phyloP scores from a whole-genome alignment of 2,797 vertebrate species.

The Leuciscus waleckii region DNA sequence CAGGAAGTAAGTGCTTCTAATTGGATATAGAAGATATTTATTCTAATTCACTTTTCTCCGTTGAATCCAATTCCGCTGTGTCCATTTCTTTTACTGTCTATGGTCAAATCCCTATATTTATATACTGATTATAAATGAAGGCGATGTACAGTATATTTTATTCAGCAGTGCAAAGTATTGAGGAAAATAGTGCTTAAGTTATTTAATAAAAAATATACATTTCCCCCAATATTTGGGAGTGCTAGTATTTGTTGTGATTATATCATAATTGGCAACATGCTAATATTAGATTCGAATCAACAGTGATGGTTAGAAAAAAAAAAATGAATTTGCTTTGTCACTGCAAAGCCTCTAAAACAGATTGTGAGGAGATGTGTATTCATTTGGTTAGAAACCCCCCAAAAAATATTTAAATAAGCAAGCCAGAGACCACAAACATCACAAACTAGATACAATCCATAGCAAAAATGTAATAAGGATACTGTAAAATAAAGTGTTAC shows the following conservation, averaged over 20 bases:
- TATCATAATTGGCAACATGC: background rate
- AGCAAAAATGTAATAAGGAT: background rate
- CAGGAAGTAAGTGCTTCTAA: too few species aligned
- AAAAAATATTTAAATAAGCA: background rate
- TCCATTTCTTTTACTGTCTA: too few species aligned
- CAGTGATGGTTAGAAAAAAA: background rate
- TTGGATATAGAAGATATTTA: too few species aligned
- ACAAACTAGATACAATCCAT: background rate
- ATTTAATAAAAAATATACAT: background rate
- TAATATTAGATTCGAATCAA: background rate
- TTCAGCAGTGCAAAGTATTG: background rate
- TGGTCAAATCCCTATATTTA: background rate
- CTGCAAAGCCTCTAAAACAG: background rate
- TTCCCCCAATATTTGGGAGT: too few species aligned
- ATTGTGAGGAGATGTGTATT: background rate
- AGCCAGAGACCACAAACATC: background rate
- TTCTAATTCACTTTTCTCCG: too few species aligned
- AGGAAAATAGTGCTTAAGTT: background rate
- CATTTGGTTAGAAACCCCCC: background rate
- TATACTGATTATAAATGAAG: background rate
- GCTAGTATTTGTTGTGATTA: background rate
- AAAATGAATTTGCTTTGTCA: background rate
- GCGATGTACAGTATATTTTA: background rate
- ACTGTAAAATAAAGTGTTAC: too few species aligned
- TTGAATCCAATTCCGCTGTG: too few species aligned